Evolutionary conservation across 2,888 invertebrate genomes (phyloP).

Genomic region (Carcina quercana): DNA sequence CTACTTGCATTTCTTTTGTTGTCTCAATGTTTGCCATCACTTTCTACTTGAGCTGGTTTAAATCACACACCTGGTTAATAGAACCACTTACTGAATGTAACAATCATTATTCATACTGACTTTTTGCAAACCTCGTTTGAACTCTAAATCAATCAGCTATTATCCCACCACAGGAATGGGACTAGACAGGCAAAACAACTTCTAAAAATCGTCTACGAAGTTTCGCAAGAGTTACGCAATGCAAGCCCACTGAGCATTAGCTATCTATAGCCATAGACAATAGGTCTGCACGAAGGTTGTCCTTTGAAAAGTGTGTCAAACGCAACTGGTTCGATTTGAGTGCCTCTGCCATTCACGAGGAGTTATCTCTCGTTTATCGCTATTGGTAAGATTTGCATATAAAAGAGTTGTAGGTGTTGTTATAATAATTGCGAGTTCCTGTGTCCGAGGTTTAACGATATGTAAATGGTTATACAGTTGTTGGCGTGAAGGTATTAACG

Average conservation of each 20-base stretch:
- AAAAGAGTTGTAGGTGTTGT: background rate
- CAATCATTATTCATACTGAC: too few species aligned
- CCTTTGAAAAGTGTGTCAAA: conserved; percentile 60
- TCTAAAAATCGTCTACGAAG: conserved; percentile 1
- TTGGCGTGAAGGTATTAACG: too few species aligned
- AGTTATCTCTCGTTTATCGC: background rate
- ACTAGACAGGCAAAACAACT: too few species aligned
- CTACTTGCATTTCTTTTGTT: too few species aligned
- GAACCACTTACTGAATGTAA: too few species aligned
- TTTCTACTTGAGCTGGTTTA: too few species aligned
- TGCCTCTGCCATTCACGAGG: conserved; percentile 9
- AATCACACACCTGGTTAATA: too few species aligned
- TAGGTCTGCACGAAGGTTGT: conserved; percentile 47
- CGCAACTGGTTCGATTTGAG: conserved; percentile 39
- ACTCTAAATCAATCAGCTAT: too few species aligned
- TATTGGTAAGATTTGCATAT: background rate
- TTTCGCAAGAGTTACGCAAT: conserved; percentile 12
- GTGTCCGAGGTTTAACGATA: background rate
- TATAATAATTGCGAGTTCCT: background rate
- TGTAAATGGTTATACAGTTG: too few species aligned
- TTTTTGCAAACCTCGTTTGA: too few species aligned
- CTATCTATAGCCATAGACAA: conserved; percentile 34
- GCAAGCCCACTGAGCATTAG: conserved; percentile 8
- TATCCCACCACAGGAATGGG: too few species aligned
- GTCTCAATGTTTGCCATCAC: too few species aligned